These are phyloP conservation scores for Macroramphosus scolopax DNA, from an alignment of 2,797 vertebrate species.

Conservation along the genomic window DNA sequence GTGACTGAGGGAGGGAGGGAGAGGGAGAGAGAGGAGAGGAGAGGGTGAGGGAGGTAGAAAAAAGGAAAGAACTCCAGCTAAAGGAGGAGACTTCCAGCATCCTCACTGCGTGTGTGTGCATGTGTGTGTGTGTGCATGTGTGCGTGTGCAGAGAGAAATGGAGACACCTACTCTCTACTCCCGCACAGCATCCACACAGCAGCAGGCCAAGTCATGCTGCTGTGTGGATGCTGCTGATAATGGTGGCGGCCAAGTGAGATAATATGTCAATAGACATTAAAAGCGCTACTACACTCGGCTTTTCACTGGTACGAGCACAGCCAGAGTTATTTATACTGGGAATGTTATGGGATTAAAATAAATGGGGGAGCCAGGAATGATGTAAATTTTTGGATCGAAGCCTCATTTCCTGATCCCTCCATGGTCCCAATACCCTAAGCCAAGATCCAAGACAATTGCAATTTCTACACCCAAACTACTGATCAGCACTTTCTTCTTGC, in stretches of 20 bases:
- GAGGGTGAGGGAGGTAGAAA: slow-evolving; percentile 8
- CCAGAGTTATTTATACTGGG: slow-evolving; percentile 45
- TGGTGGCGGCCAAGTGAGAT: slow-evolving; percentile 59
- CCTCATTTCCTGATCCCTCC: slow-evolving; percentile 53
- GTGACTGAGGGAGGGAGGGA: slow-evolving; percentile 53
- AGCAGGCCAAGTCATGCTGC: slow-evolving; percentile 61
- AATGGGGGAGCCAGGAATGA: slow-evolving; percentile 52
- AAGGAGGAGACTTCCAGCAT: slow-evolving; percentile 63
- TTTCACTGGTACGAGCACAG: slow-evolving; percentile 36
- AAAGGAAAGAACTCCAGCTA: slow-evolving; percentile 41
- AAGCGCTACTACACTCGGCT: slow-evolving; percentile 37
- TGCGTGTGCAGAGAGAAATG: slow-evolving; percentile 18
- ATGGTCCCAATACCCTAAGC: slow-evolving; percentile 44
- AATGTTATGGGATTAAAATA: slow-evolving; percentile 56
- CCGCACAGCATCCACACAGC: neutral
- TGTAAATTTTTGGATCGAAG: slow-evolving; percentile 58
- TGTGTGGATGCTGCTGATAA: slow-evolving; percentile 66
- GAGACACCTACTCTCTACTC: slow-evolving; percentile 69
- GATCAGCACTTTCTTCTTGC: slow-evolving; percentile 68
- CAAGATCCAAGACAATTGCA: slow-evolving; percentile 61
- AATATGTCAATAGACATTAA: slow-evolving; percentile 59
- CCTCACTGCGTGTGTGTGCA: slow-evolving; percentile 22
- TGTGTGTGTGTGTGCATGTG: slow-evolving; percentile 12
- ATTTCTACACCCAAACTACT: slow-evolving; percentile 57
- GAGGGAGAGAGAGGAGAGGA: slow-evolving; percentile 13